Evolutionary conservation across 1,140 invertebrate genomes (phyloP).

Genomic region (Lutraria rhynchaena): DNA sequence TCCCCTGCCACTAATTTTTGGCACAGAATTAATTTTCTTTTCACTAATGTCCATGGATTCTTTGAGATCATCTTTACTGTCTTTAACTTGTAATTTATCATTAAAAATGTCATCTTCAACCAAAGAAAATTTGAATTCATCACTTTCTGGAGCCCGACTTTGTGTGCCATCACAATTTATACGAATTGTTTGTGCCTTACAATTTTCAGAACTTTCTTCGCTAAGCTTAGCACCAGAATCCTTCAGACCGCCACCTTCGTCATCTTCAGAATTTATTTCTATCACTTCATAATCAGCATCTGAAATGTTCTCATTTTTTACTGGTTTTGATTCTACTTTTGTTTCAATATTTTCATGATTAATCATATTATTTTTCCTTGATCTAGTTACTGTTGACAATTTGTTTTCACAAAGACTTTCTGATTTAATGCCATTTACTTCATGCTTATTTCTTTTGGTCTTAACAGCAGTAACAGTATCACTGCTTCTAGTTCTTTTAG

Average conservation of each 20-base stretch:
- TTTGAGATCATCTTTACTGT: slow-evolving; percentile 26
- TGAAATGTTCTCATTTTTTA: background rate
- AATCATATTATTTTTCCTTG: background rate
- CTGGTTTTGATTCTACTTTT: background rate
- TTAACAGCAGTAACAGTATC: background rate
- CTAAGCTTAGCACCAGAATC: slow-evolving; percentile 29
- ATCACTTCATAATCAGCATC: slow-evolving; percentile 34
- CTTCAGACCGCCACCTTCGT: slow-evolving; percentile 35
- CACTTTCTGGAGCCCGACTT: background rate
- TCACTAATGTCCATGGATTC: slow-evolving; percentile 41
- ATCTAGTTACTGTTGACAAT: background rate
- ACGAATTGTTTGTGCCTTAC: background rate
- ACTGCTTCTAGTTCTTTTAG: slow-evolving; percentile 22
- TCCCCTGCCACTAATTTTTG: background rate
- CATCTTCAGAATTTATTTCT: slow-evolving; percentile 44
- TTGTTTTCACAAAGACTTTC: slow-evolving; percentile 13
- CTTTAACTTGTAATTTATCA: slow-evolving; percentile 29
- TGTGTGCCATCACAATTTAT: background rate
- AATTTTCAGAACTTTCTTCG: background rate
- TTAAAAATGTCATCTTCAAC: slow-evolving; percentile 42
- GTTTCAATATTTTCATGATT: slow-evolving; percentile 13
- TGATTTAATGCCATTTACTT: slow-evolving; percentile 37
- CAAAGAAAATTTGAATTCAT: slow-evolving; percentile 28
- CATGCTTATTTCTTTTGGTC: background rate
- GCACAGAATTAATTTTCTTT: slow-evolving; percentile 22